phyloP scores from a whole-genome alignment of 1,140 invertebrate genomes.

The Apolygus lucorum region DNA sequence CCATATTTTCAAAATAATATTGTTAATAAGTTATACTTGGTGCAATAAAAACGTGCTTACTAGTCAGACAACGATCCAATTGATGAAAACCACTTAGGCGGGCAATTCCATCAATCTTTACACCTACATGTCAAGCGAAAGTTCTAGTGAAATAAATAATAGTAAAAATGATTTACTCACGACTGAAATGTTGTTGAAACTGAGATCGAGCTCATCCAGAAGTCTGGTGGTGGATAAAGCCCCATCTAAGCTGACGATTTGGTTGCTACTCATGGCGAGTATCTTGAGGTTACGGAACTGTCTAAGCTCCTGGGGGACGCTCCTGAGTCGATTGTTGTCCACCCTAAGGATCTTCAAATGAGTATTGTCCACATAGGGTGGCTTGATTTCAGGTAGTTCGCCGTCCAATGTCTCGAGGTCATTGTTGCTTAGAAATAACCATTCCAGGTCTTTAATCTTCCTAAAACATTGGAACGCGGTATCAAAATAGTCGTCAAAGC shows the following conservation, averaged over 20 bases:
- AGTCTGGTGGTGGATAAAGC: slow-evolving; percentile 54
- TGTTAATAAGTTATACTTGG: too few relatives aligned
- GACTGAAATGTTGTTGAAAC: slow-evolving; percentile 61
- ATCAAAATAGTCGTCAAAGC: too few relatives aligned
- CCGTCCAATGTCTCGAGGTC: slow-evolving; percentile 59
- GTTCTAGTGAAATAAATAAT: too few relatives aligned
- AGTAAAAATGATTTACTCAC: slow-evolving; percentile 40
- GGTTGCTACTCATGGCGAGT: slow-evolving; percentile 60
- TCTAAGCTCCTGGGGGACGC: slow-evolving; percentile 56
- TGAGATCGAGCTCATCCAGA: slow-evolving; percentile 54
- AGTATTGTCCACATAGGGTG: too few relatives aligned
- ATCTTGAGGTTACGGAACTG: slow-evolving; percentile 55
- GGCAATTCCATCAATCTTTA: too few relatives aligned
- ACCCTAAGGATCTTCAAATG: slow-evolving; percentile 59
- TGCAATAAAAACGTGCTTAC: too few relatives aligned
- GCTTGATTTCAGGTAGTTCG: slow-evolving; percentile 53
- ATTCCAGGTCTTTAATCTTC: slow-evolving; percentile 58
- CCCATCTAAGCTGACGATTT: slow-evolving; percentile 56
- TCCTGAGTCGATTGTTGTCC: slow-evolving; percentile 57
- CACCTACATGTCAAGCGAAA: too few relatives aligned
- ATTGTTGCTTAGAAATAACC: slow-evolving; percentile 68
- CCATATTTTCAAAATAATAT: too few relatives aligned
- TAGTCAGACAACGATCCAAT: too few relatives aligned
- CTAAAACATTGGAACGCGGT: too few relatives aligned
- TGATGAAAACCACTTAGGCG: too few relatives aligned